Evolutionary conservation across 2,888 invertebrate genomes (phyloP).

Genomic region (Tryphoninae sp.): DNA sequence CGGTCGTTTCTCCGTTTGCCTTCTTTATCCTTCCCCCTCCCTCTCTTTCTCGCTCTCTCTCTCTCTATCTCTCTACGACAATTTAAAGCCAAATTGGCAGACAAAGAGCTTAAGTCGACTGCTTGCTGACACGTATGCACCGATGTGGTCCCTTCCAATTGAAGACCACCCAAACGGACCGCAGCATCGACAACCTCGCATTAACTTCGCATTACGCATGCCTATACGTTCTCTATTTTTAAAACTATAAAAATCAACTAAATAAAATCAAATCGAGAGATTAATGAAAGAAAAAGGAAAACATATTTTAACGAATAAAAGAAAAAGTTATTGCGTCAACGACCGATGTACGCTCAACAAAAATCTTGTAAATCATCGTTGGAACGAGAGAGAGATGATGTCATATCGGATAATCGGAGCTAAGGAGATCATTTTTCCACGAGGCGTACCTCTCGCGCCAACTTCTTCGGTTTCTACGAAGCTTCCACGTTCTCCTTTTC

Average conservation of each 20-base stretch:
- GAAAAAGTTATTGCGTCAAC: background rate
- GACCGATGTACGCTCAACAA: no score
- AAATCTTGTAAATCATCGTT: background rate
- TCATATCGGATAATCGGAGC: background rate
- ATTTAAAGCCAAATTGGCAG: conserved; percentile 77
- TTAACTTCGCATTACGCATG: conserved; percentile 1
- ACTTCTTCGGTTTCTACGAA: background rate
- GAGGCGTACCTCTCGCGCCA: background rate
- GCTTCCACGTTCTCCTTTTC: background rate
- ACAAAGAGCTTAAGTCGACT: conserved; percentile 77
- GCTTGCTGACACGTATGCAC: conserved; percentile 75
- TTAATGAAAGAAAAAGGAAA: background rate
- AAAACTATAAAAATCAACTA: background rate
- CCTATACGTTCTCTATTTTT: conserved; percentile 35
- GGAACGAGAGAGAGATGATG: background rate
- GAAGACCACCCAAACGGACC: conserved; percentile 77
- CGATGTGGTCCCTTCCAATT: conserved; percentile 74
- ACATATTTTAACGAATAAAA: background rate
- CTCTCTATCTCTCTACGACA: conserved; percentile 39
- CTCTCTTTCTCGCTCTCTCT: background rate
- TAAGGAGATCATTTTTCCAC: background rate
- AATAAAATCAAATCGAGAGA: background rate
- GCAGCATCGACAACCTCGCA: conserved; percentile 38
- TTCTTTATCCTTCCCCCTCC: conserved; percentile 12
- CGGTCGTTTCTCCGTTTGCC: conserved; percentile 15